Evolutionary conservation across 2,113 vertebrate genomes (phyloP).

Genomic region (Erpornis zantholeuca): DNA sequence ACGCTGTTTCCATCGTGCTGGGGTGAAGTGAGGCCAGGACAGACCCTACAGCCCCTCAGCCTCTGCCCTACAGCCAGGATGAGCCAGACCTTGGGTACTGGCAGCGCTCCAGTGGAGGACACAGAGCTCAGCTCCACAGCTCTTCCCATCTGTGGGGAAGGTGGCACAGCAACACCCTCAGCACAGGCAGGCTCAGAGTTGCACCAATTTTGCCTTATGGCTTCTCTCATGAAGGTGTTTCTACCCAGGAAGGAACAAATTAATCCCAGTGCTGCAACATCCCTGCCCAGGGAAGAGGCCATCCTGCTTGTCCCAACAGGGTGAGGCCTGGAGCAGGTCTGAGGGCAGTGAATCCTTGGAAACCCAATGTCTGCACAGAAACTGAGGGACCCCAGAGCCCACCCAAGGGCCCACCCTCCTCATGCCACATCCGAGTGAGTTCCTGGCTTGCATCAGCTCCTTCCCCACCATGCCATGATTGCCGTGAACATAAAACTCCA

Average conservation of each 20-base stretch:
- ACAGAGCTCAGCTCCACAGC: not conserved
- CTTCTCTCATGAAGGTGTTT: accelerated
- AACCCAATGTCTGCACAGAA: not conserved
- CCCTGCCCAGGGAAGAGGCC: not conserved
- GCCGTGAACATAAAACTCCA: not conserved
- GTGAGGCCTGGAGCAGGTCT: not conserved
- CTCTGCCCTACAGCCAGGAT: not conserved
- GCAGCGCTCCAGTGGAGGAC: not conserved
- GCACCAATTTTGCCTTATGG: accelerated
- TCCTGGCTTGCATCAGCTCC: not conserved
- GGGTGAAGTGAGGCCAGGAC: not conserved
- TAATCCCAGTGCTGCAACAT: not conserved
- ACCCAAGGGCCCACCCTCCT: not conserved
- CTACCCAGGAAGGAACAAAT: not conserved
- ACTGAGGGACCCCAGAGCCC: not conserved
- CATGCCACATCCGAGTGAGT: not conserved
- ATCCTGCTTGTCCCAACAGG: not conserved
- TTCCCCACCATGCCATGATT: not conserved
- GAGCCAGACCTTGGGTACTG: not conserved
- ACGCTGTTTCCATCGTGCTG: not conserved
- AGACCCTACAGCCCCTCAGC: not conserved
- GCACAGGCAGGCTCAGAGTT: not conserved
- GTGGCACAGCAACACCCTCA: not conserved
- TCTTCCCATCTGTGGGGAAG: not conserved
- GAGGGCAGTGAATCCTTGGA: not conserved